Conservation (phyloP, 2,888 invertebrate genomes). For the Tetranychus truncatus region DNA sequence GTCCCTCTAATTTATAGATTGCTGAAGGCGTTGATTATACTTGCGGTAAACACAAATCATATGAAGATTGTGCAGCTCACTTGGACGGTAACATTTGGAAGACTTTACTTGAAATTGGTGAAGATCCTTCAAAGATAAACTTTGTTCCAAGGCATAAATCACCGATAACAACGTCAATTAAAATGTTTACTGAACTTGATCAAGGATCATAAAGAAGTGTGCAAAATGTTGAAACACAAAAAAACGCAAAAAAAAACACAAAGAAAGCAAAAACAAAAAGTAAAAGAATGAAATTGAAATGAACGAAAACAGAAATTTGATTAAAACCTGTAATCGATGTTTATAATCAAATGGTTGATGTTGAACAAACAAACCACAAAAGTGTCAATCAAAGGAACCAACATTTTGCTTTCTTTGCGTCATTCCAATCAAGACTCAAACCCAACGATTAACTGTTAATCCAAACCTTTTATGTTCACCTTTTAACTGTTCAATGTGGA, state of each 20-base stretch:
- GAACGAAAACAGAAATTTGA: too few species aligned
- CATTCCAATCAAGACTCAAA: not conserved
- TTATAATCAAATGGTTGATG: too few species aligned
- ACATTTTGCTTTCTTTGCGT: too few species aligned
- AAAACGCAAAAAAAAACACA: too few species aligned
- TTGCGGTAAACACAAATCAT: constrained; percentile 9
- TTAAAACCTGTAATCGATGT: too few species aligned
- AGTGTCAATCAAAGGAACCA: not conserved
- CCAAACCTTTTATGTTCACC: too few species aligned
- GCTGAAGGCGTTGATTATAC: constrained; percentile 12
- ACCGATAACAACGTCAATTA: constrained; percentile 3
- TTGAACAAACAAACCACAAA: not conserved
- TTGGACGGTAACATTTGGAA: constrained; percentile 8
- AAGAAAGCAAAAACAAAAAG: too few species aligned
- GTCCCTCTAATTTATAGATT: not conserved
- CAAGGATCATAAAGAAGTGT: not conserved
- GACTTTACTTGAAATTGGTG: not conserved
- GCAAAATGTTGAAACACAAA: too few species aligned
- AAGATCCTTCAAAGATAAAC: constrained; percentile 2
- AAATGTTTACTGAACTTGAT: constrained; percentile 7
- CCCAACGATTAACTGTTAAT: not conserved
- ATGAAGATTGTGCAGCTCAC: not conserved
- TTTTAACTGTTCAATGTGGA: too few species aligned
- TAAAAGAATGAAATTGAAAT: too few species aligned
- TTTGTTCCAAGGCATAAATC: constrained; percentile 6